These are phyloP conservation scores for Conops quadrifasciatus DNA, from an alignment of 2,888 invertebrate genomes.

Conservation along the genomic window DNA sequence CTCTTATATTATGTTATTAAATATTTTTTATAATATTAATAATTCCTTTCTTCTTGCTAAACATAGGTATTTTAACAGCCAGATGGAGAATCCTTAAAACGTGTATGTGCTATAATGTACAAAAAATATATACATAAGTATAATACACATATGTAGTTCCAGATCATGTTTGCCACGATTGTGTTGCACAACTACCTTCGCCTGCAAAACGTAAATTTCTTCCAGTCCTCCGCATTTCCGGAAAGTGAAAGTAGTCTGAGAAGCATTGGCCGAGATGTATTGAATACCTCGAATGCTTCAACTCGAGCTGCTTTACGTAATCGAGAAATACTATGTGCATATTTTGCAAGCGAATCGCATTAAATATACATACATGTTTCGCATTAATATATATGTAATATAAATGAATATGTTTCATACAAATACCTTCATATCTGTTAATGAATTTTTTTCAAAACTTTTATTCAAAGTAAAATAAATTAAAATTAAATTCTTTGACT, in stretches of 20 bases:
- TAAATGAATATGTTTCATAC: background rate
- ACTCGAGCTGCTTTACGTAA: background rate
- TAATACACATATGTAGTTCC: background rate
- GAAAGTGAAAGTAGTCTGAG: background rate
- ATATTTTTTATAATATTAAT: background rate
- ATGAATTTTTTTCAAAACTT: background rate
- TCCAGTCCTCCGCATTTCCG: background rate
- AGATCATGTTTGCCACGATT: background rate
- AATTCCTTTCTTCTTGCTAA: background rate
- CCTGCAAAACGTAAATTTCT: background rate
- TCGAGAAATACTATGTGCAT: background rate
- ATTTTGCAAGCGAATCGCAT: background rate
- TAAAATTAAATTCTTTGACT: background rate
- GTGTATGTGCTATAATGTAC: background rate
- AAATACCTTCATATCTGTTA: background rate
- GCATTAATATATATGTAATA: background rate
- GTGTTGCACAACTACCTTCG: background rate
- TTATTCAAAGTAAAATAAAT: background rate
- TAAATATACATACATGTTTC: background rate
- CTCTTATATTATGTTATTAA: background rate
- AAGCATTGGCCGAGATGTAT: too few species aligned
- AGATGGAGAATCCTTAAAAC: background rate
- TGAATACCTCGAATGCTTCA: background rate
- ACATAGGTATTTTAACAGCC: background rate
- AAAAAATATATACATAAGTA: background rate